Evolutionary conservation across 2,797 vertebrate genomes (phyloP), one percentile per base, ranked within the genome.

Genomic region (Botia kubotai): DNA sequence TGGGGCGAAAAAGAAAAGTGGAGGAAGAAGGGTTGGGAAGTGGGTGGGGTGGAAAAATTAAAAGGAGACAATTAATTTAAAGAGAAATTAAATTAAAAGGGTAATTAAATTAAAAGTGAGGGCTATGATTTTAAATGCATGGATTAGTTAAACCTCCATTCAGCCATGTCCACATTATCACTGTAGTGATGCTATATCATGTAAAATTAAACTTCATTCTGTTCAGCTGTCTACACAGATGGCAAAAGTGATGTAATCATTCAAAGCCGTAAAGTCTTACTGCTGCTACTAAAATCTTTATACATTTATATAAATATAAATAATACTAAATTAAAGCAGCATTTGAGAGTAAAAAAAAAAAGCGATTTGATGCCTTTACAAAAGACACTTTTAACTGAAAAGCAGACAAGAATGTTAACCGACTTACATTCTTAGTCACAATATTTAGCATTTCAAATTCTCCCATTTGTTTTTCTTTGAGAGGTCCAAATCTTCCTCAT

Each of bases 201-300:
- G 72, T 17, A 11, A 77, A 80, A 69, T 73, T 80, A 62, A 77
- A 74, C 68, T 79, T 75, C 46, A 77, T 80, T 82, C 79, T 2
- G 36, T 74, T 87, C 80, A 84, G 82, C 85, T 85, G 83, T 86
- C 70, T 72, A 73, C 78, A 77, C 85, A 86, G 75, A 86, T 88
- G 85, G 80, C 74, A 82, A 52, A 65, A 67, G 77, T 77, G 82
- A 83, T 85, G 72, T 84, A 77, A 84, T 80, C 69, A 72, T 60
- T 60, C 53, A 79, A 83, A 72, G 73, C 72, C 43, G 29, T 57
- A 68, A 62, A 67, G 79, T 55, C 72, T 81, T 57, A 60, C 16
- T 73, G 73, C 53, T 43, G 68, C 50, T 69, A 46, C 39, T 57
- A 76, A n/a, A n/a, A n/a, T n/a, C n/a, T n/a, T n/a, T n/a, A n/a